Conservation (phyloP, 2,888 invertebrate genomes). For the Xestoiulus laeticollis region DNA sequence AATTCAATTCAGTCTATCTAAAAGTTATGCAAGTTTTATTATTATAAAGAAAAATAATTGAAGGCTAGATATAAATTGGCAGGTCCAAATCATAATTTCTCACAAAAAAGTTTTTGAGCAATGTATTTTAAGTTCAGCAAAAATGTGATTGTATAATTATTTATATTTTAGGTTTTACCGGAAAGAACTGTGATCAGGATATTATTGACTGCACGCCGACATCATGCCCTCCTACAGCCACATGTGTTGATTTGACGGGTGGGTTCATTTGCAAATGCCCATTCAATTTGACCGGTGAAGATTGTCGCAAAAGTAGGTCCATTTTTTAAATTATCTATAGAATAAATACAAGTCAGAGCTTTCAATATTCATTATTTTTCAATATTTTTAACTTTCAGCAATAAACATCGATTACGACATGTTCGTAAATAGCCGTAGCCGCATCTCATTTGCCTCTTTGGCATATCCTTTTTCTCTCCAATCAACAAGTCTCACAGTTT, state of each 20-base stretch:
- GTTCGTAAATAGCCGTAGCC: slow-evolving; percentile 86
- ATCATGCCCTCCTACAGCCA: slow-evolving; percentile 92
- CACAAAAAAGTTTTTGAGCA: too few species aligned
- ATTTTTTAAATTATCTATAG: neutral
- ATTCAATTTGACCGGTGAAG: slow-evolving; percentile 94
- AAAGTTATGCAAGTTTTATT: too few species aligned
- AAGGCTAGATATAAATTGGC: too few species aligned
- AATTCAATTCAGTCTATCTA: too few species aligned
- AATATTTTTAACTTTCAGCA: slow-evolving; percentile 70
- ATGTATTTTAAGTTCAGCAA: neutral
- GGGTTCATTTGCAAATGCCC: slow-evolving; percentile 96
- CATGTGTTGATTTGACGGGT: slow-evolving; percentile 89
- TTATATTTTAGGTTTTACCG: slow-evolving; percentile 64
- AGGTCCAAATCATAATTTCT: too few species aligned
- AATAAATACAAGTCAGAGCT: neutral
- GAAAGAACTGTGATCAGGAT: slow-evolving; percentile 89
- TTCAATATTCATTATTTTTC: neutral
- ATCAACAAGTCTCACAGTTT: slow-evolving; percentile 81
- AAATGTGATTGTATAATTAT: neutral
- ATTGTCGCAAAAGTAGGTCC: slow-evolving; percentile 89
- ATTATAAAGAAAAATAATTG: too few species aligned
- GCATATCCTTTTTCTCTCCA: slow-evolving; percentile 87
- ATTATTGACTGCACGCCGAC: slow-evolving; percentile 91
- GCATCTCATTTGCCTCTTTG: slow-evolving; percentile 90
- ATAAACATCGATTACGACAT: slow-evolving; percentile 98